Evolutionary conservation across 2,113 vertebrate genomes (phyloP), one percentile per base, ranked within the genome.

Genomic region (Rhombomys opimus): DNA sequence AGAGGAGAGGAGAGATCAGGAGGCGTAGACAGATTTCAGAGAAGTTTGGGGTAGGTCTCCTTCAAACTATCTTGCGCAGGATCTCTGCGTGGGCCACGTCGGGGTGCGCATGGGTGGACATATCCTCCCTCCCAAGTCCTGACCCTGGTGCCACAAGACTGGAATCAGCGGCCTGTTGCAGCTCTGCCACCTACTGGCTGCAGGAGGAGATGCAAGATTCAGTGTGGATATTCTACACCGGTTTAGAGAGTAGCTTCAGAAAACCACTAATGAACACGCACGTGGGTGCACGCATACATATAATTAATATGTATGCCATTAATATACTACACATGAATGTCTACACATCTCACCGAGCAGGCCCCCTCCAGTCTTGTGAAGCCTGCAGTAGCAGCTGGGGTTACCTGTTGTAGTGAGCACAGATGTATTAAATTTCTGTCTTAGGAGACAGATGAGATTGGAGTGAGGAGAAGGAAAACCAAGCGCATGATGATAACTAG

Each of bases 171-270:
- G 93, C 89, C 96, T 81, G 96, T 97, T 52, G 4, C 97, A 93
- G 96, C 96, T 96, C 97, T 96, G 97, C 98, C 98, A 98, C 98
- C 98, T 97, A 93, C 97, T 95, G 98, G 96, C 72, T 46, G 1
- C 17, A 35, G 4, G 23, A 57, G 80, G 94, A 95, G 52, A 89
- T 92, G 93, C 97, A 93, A 7, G 9, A 54, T 30, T 92, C 81
- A 22, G 27, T 7, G 2, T 7, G 0, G 57, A 10, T 57, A 57
- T 2, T 84, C 30, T 12, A 54, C 4, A 5, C 25, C 5, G 38
- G 57, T 84, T 72, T 88, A 15, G 77, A 63, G 70, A 96, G 17
- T 30, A 23, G 65, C 76, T 88, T 91, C 59, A 30, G 80, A 91
- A 93, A 61, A 76, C 35, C 27, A 65, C 38, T 30, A 63, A 25